A percentile compares a stretch with the other conserved stretches of the same genome.
phyloP scores from a whole-genome alignment of 2,888 invertebrate species.

The Gerris lacustris region DNA sequence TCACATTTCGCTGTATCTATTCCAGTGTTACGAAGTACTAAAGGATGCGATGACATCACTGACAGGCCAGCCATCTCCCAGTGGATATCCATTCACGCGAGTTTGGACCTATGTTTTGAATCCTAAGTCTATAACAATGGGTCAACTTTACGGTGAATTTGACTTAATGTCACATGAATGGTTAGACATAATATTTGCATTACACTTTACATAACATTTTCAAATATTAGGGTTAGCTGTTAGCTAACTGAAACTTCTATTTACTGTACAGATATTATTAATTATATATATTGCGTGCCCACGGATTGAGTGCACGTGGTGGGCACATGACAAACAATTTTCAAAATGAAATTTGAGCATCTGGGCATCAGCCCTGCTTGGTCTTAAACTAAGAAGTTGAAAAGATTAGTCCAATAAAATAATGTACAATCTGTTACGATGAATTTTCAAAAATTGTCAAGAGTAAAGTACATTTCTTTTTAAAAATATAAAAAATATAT shows the following conservation, averaged over 20 bases:
- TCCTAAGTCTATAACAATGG: slow-evolving; percentile 74
- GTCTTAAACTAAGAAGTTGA: too few relatives aligned
- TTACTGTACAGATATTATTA: neutral
- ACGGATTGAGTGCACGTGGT: too few relatives aligned
- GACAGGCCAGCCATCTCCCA: slow-evolving; percentile 53
- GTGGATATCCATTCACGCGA: slow-evolving; percentile 53
- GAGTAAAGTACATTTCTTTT: too few relatives aligned
- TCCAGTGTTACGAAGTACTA: slow-evolving; percentile 52
- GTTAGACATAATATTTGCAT: slow-evolving; percentile 36
- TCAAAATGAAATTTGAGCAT: too few relatives aligned
- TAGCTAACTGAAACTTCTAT: neutral
- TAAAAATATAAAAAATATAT: too few relatives aligned
- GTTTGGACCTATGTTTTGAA: slow-evolving; percentile 55
- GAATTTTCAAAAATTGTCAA: too few relatives aligned
- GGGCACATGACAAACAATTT: too few relatives aligned
- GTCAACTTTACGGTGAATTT: slow-evolving; percentile 72
- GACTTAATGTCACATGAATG: slow-evolving; percentile 68
- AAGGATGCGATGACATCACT: slow-evolving; percentile 53
- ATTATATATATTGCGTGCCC: neutral
- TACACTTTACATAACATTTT: slow-evolving; percentile 24
- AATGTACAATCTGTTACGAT: too few relatives aligned
- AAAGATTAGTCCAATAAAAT: too few relatives aligned
- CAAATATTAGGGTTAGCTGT: neutral
- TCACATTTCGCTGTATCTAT: slow-evolving; percentile 22
- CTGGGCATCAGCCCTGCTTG: too few relatives aligned